Evolutionary conservation across 2,797 vertebrate genomes (phyloP), one percentile per base, ranked within the genome.

Genomic region (Tachyglossus aculeatus): DNA sequence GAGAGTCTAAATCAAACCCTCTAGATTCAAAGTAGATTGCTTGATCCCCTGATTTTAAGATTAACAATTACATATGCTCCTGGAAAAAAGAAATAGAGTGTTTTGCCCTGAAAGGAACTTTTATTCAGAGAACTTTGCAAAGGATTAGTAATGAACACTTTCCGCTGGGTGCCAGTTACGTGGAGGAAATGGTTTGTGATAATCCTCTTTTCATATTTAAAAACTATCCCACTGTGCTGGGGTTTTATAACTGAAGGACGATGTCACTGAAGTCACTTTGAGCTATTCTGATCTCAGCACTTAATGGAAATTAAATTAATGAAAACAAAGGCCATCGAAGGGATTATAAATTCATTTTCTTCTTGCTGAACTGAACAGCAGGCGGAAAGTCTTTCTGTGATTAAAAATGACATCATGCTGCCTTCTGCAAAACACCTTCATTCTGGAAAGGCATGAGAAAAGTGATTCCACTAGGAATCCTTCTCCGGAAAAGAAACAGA

Each of bases 321-420:
- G 22, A 61, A 64, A 72, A 43, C 32, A 65, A 75, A 77, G 33
- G 18, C 11, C 25, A 55, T 44, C 31, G 51, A 63, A 70, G 24
- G 12, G 29, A 48, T 64, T 59, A 21, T 21, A 66, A 56, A 74
- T 44, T 65, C 50, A 69, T 72, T 77, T 58, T 76, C 56, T 71
- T 54, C 47, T 59, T 54, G 52, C 33, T 70, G 33, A 68, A 38
- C 56, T 56, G 16, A 74, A 58, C 65, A 58, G 67, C 53, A 71
- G 29, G 21, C 52, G 29, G 47, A 71, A 44, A 55, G 3, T 59
- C n/a, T 32, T 64, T 29, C 45, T 70, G 16, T 52, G 32, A 75
- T 56, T 45, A 62, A 65, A 61, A 73, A 59, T 65, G 61, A 54
- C 47, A 67, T 62, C 60, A 72, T 33, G 38, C 40, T 72, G 64